Conservation (phyloP, 92 coral and sea anemone genomes). For the Phenganax subtilis region DNA sequence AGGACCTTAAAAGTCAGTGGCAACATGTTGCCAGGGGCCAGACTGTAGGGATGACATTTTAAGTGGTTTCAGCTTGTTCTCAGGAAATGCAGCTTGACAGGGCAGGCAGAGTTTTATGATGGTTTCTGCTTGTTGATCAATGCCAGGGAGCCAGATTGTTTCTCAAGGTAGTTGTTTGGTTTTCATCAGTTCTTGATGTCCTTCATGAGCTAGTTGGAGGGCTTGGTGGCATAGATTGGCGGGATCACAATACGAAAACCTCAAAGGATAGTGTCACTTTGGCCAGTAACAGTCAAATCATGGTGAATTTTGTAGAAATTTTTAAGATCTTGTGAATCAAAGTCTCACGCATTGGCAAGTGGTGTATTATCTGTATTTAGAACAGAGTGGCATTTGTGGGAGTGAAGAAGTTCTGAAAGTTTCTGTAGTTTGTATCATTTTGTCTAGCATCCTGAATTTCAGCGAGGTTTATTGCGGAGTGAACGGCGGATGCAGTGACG, state of each 20-base stretch:
- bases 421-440: slow-evolving; percentile 15
- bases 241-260: slow-evolving; percentile 46
- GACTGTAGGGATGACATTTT: slow-evolving; percentile 40
- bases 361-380: neutral
- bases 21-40: slow-evolving; percentile 32
- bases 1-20: slow-evolving; percentile 41
- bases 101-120: slow-evolving; percentile 45
- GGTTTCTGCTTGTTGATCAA: slow-evolving; percentile 44
- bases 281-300: slow-evolving; percentile 45
- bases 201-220: slow-evolving; percentile 58
- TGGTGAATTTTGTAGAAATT: slow-evolving; percentile 36
- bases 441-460: slow-evolving; percentile 41
- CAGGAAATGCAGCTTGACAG: slow-evolving; percentile 49
- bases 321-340: slow-evolving; percentile 17
- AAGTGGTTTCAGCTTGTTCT: slow-evolving; percentile 38
- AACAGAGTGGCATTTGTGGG: slow-evolving; percentile 25
- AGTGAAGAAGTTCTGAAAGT: neutral
- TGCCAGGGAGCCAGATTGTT: slow-evolving; percentile 59
- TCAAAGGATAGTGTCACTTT: slow-evolving; percentile 40
- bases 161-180: slow-evolving; percentile 48
- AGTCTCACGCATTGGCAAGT: neutral
- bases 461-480: slow-evolving; percentile 38
- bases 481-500: slow-evolving; percentile 37
- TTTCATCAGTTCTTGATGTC: slow-evolving; percentile 55
- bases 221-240: slow-evolving; percentile 37